Evolutionary conservation across 2,797 vertebrate species (phyloP).

Genomic region (Protonibea diacanthus): DNA sequence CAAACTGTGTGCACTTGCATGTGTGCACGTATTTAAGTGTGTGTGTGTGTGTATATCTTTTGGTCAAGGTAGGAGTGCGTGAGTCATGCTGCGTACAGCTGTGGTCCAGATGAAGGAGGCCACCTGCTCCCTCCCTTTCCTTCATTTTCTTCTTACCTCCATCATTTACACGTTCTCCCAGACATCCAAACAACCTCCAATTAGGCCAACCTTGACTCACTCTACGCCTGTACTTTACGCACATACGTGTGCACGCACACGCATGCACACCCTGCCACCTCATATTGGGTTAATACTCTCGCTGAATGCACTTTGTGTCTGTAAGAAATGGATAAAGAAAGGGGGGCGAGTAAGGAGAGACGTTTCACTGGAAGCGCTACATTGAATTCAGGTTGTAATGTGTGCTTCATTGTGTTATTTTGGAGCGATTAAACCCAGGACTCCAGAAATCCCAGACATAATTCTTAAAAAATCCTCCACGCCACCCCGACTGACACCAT

Average conservation of each 20-base stretch:
- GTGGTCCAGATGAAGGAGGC: slow-evolving; percentile 85
- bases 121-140: slow-evolving; percentile 83
- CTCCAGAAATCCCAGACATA: slow-evolving; percentile 52
- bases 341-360: background rate
- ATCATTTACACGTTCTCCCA: slow-evolving; percentile 82
- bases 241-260: slow-evolving; percentile 8
- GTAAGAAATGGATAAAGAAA: background rate
- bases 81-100: slow-evolving; percentile 85
- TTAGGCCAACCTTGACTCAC: slow-evolving; percentile 80
- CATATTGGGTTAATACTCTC: slow-evolving; percentile 7
- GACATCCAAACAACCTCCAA: slow-evolving; percentile 86
- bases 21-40: slow-evolving; percentile 15
- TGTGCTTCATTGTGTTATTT: slow-evolving; percentile 41
- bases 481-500: slow-evolving; percentile 41
- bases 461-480: slow-evolving; percentile 42
- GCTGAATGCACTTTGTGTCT: slow-evolving; percentile 23
- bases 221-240: slow-evolving; percentile 38
- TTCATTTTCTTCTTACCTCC: slow-evolving; percentile 75
- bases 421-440: slow-evolving; percentile 42
- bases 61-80: slow-evolving; percentile 85
- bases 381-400: slow-evolving; percentile 22
- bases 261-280: slow-evolving; percentile 10
- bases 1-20: slow-evolving; percentile 43
- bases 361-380: background rate
- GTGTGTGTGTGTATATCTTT: slow-evolving; percentile 41